These are phyloP conservation scores for Xerus inauris DNA, from an alignment of 2,113 vertebrate genomes.

Conservation along the genomic window DNA sequence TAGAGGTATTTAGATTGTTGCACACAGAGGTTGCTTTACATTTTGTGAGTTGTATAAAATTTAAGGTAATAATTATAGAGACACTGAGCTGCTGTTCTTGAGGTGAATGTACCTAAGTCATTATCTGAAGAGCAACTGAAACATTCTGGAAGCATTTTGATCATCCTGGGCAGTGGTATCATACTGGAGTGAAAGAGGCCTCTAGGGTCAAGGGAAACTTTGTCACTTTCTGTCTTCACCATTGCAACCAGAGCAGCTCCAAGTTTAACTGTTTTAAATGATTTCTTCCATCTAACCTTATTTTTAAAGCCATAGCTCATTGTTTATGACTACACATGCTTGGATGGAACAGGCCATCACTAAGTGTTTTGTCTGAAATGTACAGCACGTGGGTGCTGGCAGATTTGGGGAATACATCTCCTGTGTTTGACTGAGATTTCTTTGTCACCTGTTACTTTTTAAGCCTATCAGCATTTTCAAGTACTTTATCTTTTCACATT, in stretches of 20 bases:
- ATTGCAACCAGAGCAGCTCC: background rate
- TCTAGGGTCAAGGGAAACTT: background rate
- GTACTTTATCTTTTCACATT: background rate
- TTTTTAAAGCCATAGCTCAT: conserved; percentile 19
- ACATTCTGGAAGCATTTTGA: background rate
- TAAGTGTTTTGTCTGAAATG: background rate
- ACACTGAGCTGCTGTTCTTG: background rate
- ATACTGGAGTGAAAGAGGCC: background rate
- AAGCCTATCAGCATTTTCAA: background rate
- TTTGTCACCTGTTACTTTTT: conserved; percentile 2
- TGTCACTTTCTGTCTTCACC: background rate
- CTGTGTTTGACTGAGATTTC: background rate
- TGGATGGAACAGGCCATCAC: background rate
- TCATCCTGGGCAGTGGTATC: background rate
- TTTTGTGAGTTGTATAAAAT: background rate
- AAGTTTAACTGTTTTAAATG: background rate
- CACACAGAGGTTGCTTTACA: background rate
- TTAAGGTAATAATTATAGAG: background rate
- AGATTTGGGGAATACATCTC: background rate
- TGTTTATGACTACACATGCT: background rate
- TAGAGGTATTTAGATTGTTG: background rate
- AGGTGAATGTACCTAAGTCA: background rate
- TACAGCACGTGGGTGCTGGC: background rate
- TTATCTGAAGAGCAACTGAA: background rate
- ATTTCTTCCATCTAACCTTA: background rate